Conservation (phyloP, 2,797 vertebrate species). For the Valencia hispanica region DNA sequence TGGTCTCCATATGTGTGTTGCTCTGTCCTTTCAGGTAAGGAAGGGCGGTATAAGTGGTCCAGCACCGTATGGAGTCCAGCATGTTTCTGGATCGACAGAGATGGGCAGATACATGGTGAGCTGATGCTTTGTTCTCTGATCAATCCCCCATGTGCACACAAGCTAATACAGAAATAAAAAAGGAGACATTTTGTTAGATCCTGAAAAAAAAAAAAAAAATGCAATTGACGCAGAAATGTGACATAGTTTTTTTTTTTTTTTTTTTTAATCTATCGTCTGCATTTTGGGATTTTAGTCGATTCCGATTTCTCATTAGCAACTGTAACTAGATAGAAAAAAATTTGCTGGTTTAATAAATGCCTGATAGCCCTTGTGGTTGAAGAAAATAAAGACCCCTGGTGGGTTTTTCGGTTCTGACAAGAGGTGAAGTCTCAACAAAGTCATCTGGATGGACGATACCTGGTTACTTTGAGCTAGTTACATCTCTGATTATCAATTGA, state of each 20-base stretch:
- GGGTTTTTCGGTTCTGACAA: too few species aligned
- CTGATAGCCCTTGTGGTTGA: too few species aligned
- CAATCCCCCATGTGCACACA: too few species aligned
- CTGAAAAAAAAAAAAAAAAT: background rate
- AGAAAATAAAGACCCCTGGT: too few species aligned
- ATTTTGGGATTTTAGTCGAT: too few species aligned
- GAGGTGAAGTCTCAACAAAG: too few species aligned
- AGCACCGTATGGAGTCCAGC: conserved; percentile 83
- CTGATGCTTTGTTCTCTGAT: background rate
- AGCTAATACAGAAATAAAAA: background rate
- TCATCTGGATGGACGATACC: too few species aligned
- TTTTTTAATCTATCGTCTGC: background rate
- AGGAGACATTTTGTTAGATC: background rate
- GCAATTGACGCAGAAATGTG: background rate
- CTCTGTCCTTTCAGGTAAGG: conserved; percentile 82
- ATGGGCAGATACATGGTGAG: conserved; percentile 92
- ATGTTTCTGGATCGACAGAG: conserved; percentile 88
- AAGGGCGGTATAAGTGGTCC: conserved; percentile 88
- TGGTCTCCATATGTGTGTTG: conserved; percentile 28
- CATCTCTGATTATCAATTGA: too few species aligned
- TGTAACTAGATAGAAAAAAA: too few species aligned
- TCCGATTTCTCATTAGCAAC: too few species aligned
- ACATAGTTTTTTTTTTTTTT: background rate
- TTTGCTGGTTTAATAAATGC: too few species aligned
- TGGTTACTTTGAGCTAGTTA: too few species aligned